Evolutionary conservation across 2,797 vertebrate genomes (phyloP).

Genomic region (Vireo griseus): DNA sequence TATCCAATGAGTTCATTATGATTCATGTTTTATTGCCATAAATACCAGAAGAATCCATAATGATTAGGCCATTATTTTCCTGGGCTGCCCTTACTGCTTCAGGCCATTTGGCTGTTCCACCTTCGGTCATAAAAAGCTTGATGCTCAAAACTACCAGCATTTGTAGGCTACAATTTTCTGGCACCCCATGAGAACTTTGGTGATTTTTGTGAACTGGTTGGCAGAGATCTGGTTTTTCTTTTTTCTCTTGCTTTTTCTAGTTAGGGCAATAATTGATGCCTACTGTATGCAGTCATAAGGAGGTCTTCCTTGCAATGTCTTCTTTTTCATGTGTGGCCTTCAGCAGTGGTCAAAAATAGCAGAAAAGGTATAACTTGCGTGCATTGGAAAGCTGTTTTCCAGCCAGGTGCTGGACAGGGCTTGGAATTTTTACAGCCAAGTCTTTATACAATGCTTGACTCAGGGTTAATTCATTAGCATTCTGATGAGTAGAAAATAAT

Average conservation of each 20-base stretch:
- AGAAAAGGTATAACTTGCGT: neutral
- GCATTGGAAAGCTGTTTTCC: neutral
- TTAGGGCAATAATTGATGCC: constrained; percentile 55
- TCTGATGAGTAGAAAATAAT: neutral
- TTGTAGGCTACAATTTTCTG: constrained; percentile 46
- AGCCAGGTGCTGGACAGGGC: neutral
- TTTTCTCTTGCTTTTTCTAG: neutral
- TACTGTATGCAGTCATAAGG: constrained; percentile 9
- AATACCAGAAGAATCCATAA: constrained; percentile 71
- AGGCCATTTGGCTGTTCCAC: constrained; percentile 66
- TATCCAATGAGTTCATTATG: constrained; percentile 74
- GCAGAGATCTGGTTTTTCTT: neutral
- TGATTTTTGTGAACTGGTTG: neutral
- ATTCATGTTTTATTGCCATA: constrained; percentile 74
- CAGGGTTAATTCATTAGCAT: neutral
- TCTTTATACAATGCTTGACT: neutral
- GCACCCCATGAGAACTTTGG: constrained; percentile 29
- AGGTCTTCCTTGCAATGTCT: constrained; percentile 30
- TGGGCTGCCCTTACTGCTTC: constrained; percentile 57
- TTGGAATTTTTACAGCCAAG: neutral
- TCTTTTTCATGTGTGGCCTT: constrained; percentile 23
- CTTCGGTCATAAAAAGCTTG: constrained; percentile 55
- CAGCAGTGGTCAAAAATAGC: constrained; percentile 4
- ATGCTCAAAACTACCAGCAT: constrained; percentile 54
- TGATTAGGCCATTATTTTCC: constrained; percentile 64